Evolutionary conservation across 2,797 vertebrate genomes (phyloP).

Genomic region (Chiloscyllium punctatum): DNA sequence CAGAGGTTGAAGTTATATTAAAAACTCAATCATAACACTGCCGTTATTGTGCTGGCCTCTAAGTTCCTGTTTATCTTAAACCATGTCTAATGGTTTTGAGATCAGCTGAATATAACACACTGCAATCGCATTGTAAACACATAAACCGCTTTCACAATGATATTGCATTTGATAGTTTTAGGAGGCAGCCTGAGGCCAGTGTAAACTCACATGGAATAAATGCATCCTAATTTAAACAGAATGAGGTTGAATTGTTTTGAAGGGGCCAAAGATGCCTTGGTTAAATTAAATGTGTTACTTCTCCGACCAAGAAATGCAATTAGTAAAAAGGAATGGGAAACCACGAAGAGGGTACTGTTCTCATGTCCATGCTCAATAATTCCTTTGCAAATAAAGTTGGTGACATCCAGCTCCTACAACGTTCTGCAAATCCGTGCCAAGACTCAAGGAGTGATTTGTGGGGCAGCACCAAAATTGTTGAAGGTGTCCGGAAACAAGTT

Average conservation of each 20-base stretch:
- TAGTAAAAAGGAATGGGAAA: background rate
- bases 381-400: background rate
- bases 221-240: conserved; percentile 24
- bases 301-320: background rate
- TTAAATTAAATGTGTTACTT: conserved; percentile 19
- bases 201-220: background rate
- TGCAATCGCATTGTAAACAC: background rate
- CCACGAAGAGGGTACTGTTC: background rate
- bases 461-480: background rate
- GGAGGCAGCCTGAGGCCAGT: background rate
- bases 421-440: conserved; percentile 9
- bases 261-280: background rate
- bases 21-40: background rate
- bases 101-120: background rate
- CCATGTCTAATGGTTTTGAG: background rate
- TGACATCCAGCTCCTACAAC: background rate
- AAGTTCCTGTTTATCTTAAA: conserved; percentile 15
- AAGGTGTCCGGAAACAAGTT: background rate
- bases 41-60: background rate
- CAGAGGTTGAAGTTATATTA: background rate
- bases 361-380: background rate
- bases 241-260: background rate
- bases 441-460: background rate
- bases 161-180: background rate
- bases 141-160: conserved; percentile 25